A percentile compares a stretch with the other conserved stretches of the same genome.
These are phyloP conservation scores for Tanypteryx hageni DNA, from an alignment of 2,888 invertebrate genomes.

Conservation along the genomic window DNA sequence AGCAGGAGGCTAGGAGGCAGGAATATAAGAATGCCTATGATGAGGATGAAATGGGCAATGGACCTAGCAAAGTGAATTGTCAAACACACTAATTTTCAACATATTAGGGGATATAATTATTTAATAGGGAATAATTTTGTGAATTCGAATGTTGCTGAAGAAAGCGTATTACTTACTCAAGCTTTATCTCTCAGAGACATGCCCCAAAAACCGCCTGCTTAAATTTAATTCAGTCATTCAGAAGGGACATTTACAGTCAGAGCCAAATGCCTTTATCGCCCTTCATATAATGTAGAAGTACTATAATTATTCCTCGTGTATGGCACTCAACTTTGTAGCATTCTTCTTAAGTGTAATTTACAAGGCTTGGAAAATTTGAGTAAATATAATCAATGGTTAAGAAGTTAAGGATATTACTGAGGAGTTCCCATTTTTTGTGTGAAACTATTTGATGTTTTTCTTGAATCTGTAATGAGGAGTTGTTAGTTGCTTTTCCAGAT, in stretches of 20 bases:
- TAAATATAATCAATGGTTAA: background rate
- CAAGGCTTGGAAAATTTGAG: constrained; percentile 36
- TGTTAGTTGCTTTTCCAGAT: constrained; percentile 35
- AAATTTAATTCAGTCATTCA: constrained; percentile 23
- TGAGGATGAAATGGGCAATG: constrained; percentile 85
- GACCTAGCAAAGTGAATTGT: constrained; percentile 86
- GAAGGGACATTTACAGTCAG: constrained; percentile 9
- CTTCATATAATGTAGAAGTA: constrained; percentile 35
- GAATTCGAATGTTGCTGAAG: constrained; percentile 41
- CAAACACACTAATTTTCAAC: constrained; percentile 81
- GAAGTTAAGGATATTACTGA: background rate
- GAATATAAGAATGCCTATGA: constrained; percentile 84
- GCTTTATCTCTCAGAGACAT: constrained; percentile 42
- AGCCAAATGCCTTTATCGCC: constrained; percentile 15
- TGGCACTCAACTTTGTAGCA: constrained; percentile 21
- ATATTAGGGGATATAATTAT: constrained; percentile 49
- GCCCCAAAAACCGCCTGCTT: background rate
- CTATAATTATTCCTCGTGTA: constrained; percentile 41
- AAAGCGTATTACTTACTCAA: constrained; percentile 9
- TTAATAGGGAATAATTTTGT: constrained; percentile 53
- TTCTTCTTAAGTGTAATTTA: constrained; percentile 41
- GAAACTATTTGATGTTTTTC: constrained; percentile 16
- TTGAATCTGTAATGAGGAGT: background rate
- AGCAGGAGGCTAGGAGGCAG: constrained; percentile 82
- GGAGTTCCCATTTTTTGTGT: constrained; percentile 30